Evolutionary conservation across 2,797 vertebrate genomes (phyloP).

Genomic region (Falco cherrug): DNA sequence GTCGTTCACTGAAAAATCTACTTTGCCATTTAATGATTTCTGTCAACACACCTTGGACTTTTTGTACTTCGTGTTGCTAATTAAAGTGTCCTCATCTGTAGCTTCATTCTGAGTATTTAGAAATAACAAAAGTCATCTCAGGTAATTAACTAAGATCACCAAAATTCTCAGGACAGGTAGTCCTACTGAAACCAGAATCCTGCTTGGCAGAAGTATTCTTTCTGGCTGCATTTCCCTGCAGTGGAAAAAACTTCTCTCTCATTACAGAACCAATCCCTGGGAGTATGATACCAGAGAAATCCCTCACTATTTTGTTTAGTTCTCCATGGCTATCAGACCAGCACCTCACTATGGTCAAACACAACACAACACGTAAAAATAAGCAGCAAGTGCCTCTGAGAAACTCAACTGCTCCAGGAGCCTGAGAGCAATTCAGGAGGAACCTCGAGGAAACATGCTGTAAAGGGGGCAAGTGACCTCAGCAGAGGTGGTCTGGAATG

Average conservation of each 20-base stretch:
- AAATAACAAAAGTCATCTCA: not conserved
- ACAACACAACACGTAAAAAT: not conserved
- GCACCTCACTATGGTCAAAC: not conserved
- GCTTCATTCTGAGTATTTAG: not conserved
- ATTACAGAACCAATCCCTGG: not conserved
- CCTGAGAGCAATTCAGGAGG: not conserved
- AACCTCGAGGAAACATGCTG: not conserved
- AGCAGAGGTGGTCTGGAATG: not conserved
- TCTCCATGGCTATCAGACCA: not conserved
- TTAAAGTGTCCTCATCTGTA: not conserved
- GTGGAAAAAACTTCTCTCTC: not conserved
- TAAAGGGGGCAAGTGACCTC: not conserved
- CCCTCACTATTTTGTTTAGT: not conserved
- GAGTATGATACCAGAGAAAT: not conserved
- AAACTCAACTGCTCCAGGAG: not conserved
- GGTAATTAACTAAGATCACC: not conserved
- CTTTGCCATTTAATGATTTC: not conserved
- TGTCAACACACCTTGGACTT: not conserved
- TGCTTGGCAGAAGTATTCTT: not conserved
- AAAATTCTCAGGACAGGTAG: conserved; percentile 5
- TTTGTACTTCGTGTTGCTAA: not conserved
- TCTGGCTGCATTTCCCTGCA: not conserved
- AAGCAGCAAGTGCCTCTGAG: not conserved
- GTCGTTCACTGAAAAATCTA: not conserved
- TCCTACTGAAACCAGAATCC: not conserved